Evolutionary conservation across 2,797 vertebrate genomes (phyloP), one percentile per base, ranked within the genome.

Genomic region (Dendrocincla tyrannina): DNA sequence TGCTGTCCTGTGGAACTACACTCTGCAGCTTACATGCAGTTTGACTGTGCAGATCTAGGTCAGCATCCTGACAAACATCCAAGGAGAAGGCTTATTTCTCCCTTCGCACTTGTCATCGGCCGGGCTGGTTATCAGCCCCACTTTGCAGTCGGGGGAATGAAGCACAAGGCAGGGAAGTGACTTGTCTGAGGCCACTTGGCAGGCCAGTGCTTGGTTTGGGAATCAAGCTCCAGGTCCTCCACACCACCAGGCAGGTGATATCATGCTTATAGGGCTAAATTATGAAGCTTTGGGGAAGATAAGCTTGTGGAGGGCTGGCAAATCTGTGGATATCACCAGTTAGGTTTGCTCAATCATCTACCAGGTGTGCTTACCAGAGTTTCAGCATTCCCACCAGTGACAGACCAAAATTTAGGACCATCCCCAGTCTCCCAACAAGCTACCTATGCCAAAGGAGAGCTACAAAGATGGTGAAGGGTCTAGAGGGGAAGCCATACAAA

Each of bases 41-140:
- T 47, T 22, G 91, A 84, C 55, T 20, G 88, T 30, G 39, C 74
- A 88, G 88, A 96, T 96, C 83, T 95, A 80, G 94, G 96, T 96
- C 95, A 96, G 88, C 93, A 80, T 35, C 72, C 82, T 95, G 91
- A 93, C 91, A 94, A 82, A 87, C 9, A 39, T 91, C 88, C 72
- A 7, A 63, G 8, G 67, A 84, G 77, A 86, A 88, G 8, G 81
- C 25, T 89, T 72, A 79, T 69, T 78, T 55, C 80, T 91, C 77
- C 76, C 69, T 69, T 90, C 93, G 82, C 80, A 85, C 77, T 86
- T 59, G 7, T 62, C 85, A 94, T 32, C 55, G 10, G 62, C 55
- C 1, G 5, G 53, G 85, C 85, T 59, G 46, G 69, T 90, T 50
- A 81, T 90, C 69, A 52, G 37, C 39, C 39, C 73, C 1, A 0